Evolutionary conservation across 2,888 invertebrate genomes (phyloP).

Genomic region (Xestia rhomboidea): DNA sequence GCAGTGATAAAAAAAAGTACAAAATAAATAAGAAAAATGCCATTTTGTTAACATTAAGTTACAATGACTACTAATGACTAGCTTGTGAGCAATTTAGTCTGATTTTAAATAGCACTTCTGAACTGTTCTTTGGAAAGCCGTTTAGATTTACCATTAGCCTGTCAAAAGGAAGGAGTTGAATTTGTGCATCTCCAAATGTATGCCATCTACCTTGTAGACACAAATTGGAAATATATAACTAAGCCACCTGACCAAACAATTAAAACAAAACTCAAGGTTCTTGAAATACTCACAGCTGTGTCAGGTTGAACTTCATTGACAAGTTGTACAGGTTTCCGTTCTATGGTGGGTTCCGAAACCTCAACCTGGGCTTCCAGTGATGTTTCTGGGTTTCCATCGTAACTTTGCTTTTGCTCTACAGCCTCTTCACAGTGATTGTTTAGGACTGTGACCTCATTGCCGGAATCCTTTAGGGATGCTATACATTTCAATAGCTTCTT

Average conservation of each 20-base stretch:
- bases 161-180: not conserved
- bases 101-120: no score
- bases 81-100: no score
- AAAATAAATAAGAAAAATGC: no score
- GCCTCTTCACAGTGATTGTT: slow-evolving; percentile 74
- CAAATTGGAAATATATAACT: not conserved
- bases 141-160: no score
- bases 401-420: slow-evolving; percentile 35
- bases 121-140: no score
- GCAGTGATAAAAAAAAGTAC: no score
- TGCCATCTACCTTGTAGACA: not conserved
- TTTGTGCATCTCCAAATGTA: no score
- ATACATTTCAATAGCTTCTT: slow-evolving; percentile 78
- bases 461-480: slow-evolving; percentile 75
- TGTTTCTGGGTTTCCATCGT: slow-evolving; percentile 24
- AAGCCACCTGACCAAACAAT: slow-evolving; percentile 11
- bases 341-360: slow-evolving; percentile 62
- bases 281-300: slow-evolving; percentile 75
- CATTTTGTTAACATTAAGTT: no score
- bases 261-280: not conserved
- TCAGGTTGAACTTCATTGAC: slow-evolving; percentile 84
- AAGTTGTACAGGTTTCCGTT: slow-evolving; percentile 76
- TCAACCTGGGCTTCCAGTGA: slow-evolving; percentile 30
- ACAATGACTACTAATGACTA: no score
- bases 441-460: slow-evolving; percentile 70